Base-by-base conservation (phyloP, 2,888 invertebrate species). In the Lochmaea crataegi region DNA sequence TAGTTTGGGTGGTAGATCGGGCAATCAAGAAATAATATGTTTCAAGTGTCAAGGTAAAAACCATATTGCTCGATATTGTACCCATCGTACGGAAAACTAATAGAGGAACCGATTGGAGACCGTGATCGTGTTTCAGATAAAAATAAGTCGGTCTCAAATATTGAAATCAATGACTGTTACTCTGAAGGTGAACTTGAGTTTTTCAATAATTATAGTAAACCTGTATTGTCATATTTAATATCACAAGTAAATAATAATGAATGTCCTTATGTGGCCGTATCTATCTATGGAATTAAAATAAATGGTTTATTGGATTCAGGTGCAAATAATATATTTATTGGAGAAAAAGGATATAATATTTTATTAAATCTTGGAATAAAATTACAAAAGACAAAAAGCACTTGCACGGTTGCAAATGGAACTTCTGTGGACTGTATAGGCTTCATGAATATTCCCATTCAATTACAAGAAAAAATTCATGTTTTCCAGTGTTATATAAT, bases 271-370 rank as follows among this genome's bases (percentile, higher is more conserved):
- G 58, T 68, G 51, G 56, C 11, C 57, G 68, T 68, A 41, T 26
- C 56, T 22, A 22, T 68, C 18, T 72, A 68, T 72, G 58, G 61
- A 48, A 61, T 32, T 58, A n/a, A 22, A 48, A 32, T 68, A 11
- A 14, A 41, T 60, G 72, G 68, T 12, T 53, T 72, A 57, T 48
- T 72, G 41, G 68, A 72, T 61, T 60, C 51, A 2, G 72, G 72
- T 9, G 72, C 72, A 42, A 63, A 68, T 56, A 61, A 53, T 32
- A 63, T 68, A n/a, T 68, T 72, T 64, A 26, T 66, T n/a, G 71
- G 71, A n/a, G 65, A 38, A 57, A 58, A 56, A 5, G 67, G 71
- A 10, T 71, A 66, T 68, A n/a, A n/a, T n/a, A 57, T 71, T 42
- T 67, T 58, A 32, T 26, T 38, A 45, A 57, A 16, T 58, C 9